Base-by-base conservation (phyloP, 2,113 vertebrate species). In the Salvator merianae region DNA sequence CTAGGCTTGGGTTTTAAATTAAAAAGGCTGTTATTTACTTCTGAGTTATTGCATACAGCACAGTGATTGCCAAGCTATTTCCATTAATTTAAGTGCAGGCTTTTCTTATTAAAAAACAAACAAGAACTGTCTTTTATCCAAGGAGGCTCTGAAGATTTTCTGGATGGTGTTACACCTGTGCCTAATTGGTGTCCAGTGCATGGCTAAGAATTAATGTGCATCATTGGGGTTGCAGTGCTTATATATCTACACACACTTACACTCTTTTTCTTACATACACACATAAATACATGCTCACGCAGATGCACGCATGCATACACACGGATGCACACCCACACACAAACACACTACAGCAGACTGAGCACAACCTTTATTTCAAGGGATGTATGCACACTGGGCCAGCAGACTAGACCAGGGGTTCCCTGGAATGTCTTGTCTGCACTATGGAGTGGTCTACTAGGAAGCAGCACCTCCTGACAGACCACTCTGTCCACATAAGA, bases 21-120 rank as follows among this genome's bases (percentile, higher is more conserved):
- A 93, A 93, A 86, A 88, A 79, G 40, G 88, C 26, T 62, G 32
- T 92, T 93, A 89, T 90, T 92, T 92, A 91, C 86, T 85, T 79
- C 85, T 50, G 77, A 63, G 74, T 82, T 73, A 26, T 38, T 69
- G 68, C 74, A 82, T 63, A 76, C 13, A 47, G 74, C 6, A 85
- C 83, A 59, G 12, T 24, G 28, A 90, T 43, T 32, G 28, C 82
- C 71, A 82, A 82, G 47, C 65, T 30, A 82, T 63, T 72, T 82
- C 84, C 75, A 73, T n/a, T 84, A 13, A 47, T 90, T 82, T 88
- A 84, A 55, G 9, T 7, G 55, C 40, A 74, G 14, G 30, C 59
- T 30, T 3, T 2, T 4, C 28, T 50, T 82, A 82, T 82, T 82
- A 82, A 82, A 59, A 82, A 62, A 10, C 55, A 59, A 20, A 59